Conservation (phyloP, 2,113 vertebrate genomes). For the Anthoscopus minutus region DNA sequence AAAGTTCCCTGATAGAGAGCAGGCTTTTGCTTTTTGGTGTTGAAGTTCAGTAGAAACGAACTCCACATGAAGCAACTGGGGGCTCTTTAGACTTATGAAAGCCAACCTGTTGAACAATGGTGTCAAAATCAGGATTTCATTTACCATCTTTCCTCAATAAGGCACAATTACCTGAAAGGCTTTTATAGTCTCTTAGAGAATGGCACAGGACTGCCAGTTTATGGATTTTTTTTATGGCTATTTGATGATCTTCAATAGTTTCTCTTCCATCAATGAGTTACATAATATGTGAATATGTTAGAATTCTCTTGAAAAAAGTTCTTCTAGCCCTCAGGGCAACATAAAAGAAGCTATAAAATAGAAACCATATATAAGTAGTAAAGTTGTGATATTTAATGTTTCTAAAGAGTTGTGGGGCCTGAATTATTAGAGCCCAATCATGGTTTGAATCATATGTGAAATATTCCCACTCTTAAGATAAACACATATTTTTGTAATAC, state of each 20-base stretch:
- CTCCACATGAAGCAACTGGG: not conserved
- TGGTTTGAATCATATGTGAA: not conserved
- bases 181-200: not conserved
- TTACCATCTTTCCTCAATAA: not conserved
- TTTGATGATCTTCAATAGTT: not conserved
- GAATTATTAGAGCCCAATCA: not conserved
- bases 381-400: constrained; percentile 15
- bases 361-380: not conserved
- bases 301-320: not conserved
- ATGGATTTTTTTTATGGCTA: not conserved
- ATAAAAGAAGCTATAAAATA: constrained; percentile 4
- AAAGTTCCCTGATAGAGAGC: not conserved
- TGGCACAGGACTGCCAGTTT: not conserved
- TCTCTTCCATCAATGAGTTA: not conserved
- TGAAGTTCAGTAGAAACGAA: not conserved
- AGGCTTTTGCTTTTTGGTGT: not conserved
- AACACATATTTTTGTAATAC: not conserved
- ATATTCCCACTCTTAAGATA: not conserved
- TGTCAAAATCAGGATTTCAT: not conserved
- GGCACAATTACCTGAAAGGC: not conserved
- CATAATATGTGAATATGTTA: not conserved
- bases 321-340: not conserved
- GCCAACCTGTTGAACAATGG: not conserved
- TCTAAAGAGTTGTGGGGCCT: not conserved
- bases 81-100: not conserved